A percentile compares a stretch with the other conserved stretches of the same genome.
Evolutionary conservation across 2,113 vertebrate species (phyloP).

Genomic region (Cromileptes altivelis): DNA sequence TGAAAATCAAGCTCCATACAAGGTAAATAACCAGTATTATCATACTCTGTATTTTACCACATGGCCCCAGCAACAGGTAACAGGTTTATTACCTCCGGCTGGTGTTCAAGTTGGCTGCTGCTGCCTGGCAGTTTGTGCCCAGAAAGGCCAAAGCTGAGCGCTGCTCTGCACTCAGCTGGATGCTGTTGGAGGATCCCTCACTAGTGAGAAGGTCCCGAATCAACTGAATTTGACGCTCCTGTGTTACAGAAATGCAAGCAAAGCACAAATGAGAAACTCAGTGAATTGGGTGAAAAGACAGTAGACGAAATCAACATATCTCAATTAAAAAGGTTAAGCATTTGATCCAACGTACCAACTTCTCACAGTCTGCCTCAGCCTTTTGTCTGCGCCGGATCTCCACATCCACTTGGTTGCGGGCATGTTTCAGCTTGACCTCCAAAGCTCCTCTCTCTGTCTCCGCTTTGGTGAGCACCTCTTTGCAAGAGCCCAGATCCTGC

Average conservation of each 20-base stretch:
- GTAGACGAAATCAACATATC: background rate
- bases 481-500: conserved; percentile 88
- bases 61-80: background rate
- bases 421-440: conserved; percentile 97
- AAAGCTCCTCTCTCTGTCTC: conserved; percentile 92
- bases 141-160: conserved; percentile 95
- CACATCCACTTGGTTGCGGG: conserved; percentile 97
- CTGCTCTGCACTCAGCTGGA: conserved; percentile 97
- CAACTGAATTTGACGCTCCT: conserved; percentile 97
- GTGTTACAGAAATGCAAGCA: background rate
- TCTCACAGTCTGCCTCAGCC: conserved; percentile 94
- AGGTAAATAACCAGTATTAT: background rate
- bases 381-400: conserved; percentile 96
- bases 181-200: conserved; percentile 92
- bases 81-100: conserved; percentile 87
- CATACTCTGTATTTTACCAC: background rate
- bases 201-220: conserved; percentile 95
- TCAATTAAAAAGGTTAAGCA: background rate
- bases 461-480: conserved; percentile 90
- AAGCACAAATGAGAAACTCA: background rate
- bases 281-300: background rate
- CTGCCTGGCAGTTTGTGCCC: conserved; percentile 85
- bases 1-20: conserved; percentile 1
- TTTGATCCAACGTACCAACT: conserved; percentile 87
- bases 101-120: conserved; percentile 76